These are phyloP conservation scores for Megalops cyprinoides DNA, from an alignment of 2,797 vertebrate genomes.

Conservation along the genomic window DNA sequence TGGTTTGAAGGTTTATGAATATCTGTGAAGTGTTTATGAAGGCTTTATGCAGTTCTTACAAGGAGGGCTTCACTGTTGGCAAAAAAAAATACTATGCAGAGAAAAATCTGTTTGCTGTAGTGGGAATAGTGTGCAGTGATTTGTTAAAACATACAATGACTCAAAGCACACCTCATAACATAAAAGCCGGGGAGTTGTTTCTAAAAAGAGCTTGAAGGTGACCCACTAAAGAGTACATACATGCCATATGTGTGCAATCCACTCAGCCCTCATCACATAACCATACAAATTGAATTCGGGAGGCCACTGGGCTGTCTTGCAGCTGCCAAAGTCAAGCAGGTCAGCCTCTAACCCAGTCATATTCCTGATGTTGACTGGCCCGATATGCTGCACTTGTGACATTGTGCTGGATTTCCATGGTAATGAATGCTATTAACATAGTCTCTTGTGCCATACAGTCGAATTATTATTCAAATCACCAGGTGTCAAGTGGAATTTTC, in stretches of 20 bases:
- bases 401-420: conserved; percentile 45
- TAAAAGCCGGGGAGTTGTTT: neutral
- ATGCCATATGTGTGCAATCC: neutral
- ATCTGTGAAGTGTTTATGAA: too few relatives aligned
- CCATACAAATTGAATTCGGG: neutral
- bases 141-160: too few relatives aligned
- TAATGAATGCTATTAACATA: conserved; percentile 54
- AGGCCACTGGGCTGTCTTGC: neutral
- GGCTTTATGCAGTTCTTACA: too few relatives aligned
- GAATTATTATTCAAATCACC: conserved; percentile 43
- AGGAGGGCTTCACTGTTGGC: too few relatives aligned
- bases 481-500: conserved; percentile 39
- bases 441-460: conserved; percentile 39
- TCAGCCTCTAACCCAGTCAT: neutral
- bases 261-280: neutral
- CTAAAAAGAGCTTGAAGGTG: neutral
- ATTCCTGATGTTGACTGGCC: neutral
- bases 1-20: too few relatives aligned
- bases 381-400: neutral
- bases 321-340: neutral
- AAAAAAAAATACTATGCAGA: too few relatives aligned
- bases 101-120: too few relatives aligned
- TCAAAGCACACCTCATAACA: neutral
- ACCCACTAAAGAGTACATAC: neutral
- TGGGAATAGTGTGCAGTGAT: too few relatives aligned